phyloP scores from a whole-genome alignment of 2,888 invertebrate genomes.

The Eilema caniola region DNA sequence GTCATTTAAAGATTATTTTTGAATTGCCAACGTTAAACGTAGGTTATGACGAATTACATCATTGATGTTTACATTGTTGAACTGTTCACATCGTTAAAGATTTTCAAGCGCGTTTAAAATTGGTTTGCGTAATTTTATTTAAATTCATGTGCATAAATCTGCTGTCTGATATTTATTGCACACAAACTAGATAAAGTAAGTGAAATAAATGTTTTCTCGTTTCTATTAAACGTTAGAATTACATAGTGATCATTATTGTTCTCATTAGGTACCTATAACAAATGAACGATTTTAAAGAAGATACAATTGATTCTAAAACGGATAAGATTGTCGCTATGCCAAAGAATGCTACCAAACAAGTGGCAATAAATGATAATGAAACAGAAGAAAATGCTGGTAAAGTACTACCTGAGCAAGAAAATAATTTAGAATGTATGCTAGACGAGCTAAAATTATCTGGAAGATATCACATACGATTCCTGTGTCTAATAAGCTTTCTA shows the following conservation, averaged over 20 bases:
- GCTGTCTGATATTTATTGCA: too few relatives aligned
- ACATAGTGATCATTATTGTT: too few relatives aligned
- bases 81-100: neutral
- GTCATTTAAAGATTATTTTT: neutral
- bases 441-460: slow-evolving; percentile 43
- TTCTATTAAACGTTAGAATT: too few relatives aligned
- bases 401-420: slow-evolving; percentile 5
- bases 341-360: neutral
- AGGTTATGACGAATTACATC: neutral
- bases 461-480: slow-evolving; percentile 41
- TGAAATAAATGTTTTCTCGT: too few relatives aligned
- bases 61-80: too few relatives aligned
- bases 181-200: too few relatives aligned
- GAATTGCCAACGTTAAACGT: neutral
- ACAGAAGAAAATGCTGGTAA: neutral
- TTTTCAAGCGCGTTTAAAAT: neutral
- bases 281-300: neutral
- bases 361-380: neutral
- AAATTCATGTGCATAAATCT: neutral
- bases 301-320: neutral
- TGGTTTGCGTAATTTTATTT: neutral
- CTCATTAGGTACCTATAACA: too few relatives aligned
- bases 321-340: neutral
- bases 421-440: slow-evolving; percentile 39
- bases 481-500: slow-evolving; percentile 35